Evolutionary conservation across 92 coral and sea anemone species (phyloP).

Genomic region (Phenganax marumi): DNA sequence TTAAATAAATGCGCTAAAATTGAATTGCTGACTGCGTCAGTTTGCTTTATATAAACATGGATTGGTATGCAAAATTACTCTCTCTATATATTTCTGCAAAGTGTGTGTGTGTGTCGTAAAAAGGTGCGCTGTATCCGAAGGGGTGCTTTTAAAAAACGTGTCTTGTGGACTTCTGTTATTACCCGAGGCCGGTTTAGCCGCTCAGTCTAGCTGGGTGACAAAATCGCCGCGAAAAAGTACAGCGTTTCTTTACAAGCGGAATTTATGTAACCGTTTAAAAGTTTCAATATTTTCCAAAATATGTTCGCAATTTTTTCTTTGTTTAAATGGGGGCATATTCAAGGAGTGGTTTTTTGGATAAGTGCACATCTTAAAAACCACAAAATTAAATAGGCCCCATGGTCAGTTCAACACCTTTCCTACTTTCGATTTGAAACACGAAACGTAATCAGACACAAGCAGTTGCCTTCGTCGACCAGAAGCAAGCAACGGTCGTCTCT

Average conservation of each 20-base stretch:
- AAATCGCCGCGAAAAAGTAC: background rate
- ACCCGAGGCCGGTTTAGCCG: background rate
- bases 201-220: conserved; percentile 7
- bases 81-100: background rate
- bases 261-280: background rate
- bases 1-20: too few species aligned
- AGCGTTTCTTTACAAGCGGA: background rate
- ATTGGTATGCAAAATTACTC: background rate
- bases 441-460: background rate
- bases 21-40: too few species aligned
- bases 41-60: too few species aligned
- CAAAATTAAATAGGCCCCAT: conserved; percentile 15
- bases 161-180: background rate
- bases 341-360: background rate
- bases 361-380: background rate
- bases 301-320: background rate
- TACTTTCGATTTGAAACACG: background rate
- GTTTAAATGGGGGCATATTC: background rate
- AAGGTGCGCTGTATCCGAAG: background rate
- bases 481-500: conserved; percentile 37
- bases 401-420: conserved; percentile 8
- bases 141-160: background rate
- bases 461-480: background rate
- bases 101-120: too few species aligned
- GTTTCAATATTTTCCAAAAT: too few species aligned